These are phyloP conservation scores for Mesocricetus auratus DNA, from an alignment of 2,113 vertebrate species.

Conservation along the genomic window DNA sequence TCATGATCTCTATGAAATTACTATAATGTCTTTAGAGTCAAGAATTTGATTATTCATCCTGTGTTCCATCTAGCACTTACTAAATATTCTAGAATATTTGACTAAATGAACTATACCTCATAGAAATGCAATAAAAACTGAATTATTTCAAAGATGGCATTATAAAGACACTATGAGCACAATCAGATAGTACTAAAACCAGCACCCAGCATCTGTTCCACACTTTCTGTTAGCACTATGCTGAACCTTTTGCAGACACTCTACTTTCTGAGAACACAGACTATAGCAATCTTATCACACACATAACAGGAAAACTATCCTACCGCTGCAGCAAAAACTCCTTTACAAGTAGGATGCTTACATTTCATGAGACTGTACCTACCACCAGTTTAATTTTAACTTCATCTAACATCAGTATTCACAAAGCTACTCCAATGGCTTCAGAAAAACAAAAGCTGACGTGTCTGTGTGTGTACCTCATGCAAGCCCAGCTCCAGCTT, in stretches of 20 bases:
- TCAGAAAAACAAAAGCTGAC: slow-evolving; percentile 19
- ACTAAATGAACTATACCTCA: slow-evolving; percentile 8
- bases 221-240: neutral
- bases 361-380: neutral
- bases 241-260: neutral
- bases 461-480: slow-evolving; percentile 83
- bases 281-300: neutral
- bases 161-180: neutral
- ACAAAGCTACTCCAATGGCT: slow-evolving; percentile 34
- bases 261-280: neutral
- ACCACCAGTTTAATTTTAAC: slow-evolving; percentile 22
- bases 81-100: slow-evolving; percentile 60
- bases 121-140: slow-evolving; percentile 35
- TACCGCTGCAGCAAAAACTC: neutral
- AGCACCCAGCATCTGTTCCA: neutral
- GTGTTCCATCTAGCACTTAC: neutral
- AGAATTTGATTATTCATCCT: neutral
- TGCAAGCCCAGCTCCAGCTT: slow-evolving; percentile 84
- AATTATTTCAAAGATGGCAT: slow-evolving; percentile 46
- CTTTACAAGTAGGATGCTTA: neutral
- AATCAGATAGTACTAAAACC: neutral
- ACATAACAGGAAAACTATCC: neutral
- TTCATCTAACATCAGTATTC: slow-evolving; percentile 11
- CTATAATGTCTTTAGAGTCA: neutral
- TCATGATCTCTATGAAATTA: neutral